Conservation (phyloP, 2,113 vertebrate species). For the Xiphophorus maculatus region DNA sequence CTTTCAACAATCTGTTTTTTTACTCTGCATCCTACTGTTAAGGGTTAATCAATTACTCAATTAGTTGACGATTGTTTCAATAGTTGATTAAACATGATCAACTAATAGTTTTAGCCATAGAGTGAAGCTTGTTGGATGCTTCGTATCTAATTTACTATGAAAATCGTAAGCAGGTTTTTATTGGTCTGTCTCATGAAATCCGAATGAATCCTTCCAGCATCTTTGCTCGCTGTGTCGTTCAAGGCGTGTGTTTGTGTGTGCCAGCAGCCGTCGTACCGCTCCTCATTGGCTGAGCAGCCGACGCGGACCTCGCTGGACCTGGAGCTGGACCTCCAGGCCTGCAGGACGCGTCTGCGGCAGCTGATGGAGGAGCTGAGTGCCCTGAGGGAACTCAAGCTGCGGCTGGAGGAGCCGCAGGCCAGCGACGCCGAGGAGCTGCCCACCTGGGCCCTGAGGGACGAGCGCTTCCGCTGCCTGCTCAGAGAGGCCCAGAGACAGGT, state of each 20-base stretch:
- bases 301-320: constrained; percentile 96
- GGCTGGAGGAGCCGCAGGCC: constrained; percentile 89
- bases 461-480: constrained; percentile 89
- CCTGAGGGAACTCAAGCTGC: constrained; percentile 90
- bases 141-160: not conserved
- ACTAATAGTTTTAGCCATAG: too few species aligned
- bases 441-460: constrained; percentile 92
- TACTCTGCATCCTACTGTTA: too few species aligned
- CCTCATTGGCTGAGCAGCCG: constrained; percentile 91
- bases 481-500: constrained; percentile 98
- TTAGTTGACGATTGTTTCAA: too few species aligned
- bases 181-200: not conserved
- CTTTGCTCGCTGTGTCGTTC: not conserved
- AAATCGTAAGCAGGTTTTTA: not conserved
- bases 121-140: not conserved
- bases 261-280: constrained; percentile 87
- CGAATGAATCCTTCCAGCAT: too few species aligned
- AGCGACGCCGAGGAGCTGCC: constrained; percentile 86
- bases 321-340: constrained; percentile 99
- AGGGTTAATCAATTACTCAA: too few species aligned
- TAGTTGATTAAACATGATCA: too few species aligned
- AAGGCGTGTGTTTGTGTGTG: constrained; percentile 4
- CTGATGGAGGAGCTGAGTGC: constrained; percentile 92
- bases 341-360: constrained; percentile 92
- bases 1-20: too few species aligned